Evolutionary conservation across 1,140 invertebrate species (phyloP), one percentile per base, ranked within the genome.

Genomic region (Leptopilina boulardi): DNA sequence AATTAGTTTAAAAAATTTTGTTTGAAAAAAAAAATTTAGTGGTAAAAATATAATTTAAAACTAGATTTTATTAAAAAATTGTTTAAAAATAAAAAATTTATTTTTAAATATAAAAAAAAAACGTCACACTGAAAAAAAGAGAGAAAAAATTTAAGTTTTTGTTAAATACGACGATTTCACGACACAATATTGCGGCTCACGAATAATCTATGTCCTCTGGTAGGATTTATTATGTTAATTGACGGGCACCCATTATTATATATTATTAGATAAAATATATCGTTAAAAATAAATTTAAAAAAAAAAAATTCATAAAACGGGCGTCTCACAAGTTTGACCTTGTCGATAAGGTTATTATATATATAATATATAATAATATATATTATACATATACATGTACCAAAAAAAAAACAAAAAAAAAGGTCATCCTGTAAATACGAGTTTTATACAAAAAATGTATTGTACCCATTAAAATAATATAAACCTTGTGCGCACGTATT

Each of bases 361-460:
- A 47, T 13, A n/a, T n/a, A n/a, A n/a, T n/a, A n/a, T n/a, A n/a
- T n/a, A n/a, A n/a, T n/a, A n/a, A n/a, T n/a, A n/a, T n/a, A n/a
- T n/a, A n/a, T n/a, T n/a, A n/a, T n/a, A n/a, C n/a, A n/a, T n/a
- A n/a, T n/a, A n/a, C 15, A 47, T 47, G 15, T 47, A 47, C 44
- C 44, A 23, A 56, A 66, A 80, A 84, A 71, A 77, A 84, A 84
- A 30, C 2, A 30, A 30, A 30, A 30, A 5, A 30, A 86, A 83
- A 79, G 81, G 85, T 90, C 87, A 89, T 80, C 85, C 84, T 91
- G 89, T 90, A 91, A 79, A 91, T 91, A 91, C 89, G 87, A 91
- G 87, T 91, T 91, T 91, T 91, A 90, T 91, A 91, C 90, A 89
- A 88, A 91, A 86, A 84, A 90, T 89, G 82, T 82, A 89, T 88